Percentiles rank a stretch among this genome's conserved stretches.
Conservation (phyloP, 2,797 vertebrate genomes). For the Phylloscopus collybita region DNA sequence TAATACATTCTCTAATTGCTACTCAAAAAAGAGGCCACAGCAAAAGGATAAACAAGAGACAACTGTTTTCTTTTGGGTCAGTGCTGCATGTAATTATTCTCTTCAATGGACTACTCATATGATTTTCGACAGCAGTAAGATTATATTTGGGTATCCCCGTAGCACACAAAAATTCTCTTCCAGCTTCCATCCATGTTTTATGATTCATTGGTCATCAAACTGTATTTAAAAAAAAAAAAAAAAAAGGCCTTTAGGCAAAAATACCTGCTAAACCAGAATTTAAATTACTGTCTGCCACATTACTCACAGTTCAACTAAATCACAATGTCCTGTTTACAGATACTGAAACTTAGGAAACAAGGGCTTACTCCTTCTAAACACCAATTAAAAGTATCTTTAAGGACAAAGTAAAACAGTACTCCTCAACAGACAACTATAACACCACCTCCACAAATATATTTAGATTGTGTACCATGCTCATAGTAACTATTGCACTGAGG, state of each 20-base stretch:
- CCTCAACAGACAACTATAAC: not conserved
- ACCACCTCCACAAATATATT: not conserved
- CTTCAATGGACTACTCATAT: not conserved
- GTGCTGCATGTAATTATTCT: not conserved
- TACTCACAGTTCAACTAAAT: not conserved
- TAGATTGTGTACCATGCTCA: fast-evolving
- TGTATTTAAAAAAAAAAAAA: not conserved
- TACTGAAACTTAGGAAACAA: not conserved
- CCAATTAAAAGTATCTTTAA: not conserved
- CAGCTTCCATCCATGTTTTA: not conserved
- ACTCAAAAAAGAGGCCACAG: not conserved
- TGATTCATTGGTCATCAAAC: not conserved
- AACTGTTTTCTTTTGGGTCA: not conserved
- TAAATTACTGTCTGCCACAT: not conserved
- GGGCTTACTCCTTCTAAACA: not conserved
- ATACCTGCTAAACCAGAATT: not conserved
- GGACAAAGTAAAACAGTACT: not conserved
- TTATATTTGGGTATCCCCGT: not conserved
- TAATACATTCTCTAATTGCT: constrained; percentile 31
- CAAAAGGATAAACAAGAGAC: not conserved
- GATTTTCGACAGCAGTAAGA: not conserved
- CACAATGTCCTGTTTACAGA: not conserved
- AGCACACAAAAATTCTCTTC: not conserved
- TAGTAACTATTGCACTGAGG: not conserved
- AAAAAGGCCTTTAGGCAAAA: not conserved